Conservation (phyloP, 2,113 vertebrate genomes). For the Helogale parvula region DNA sequence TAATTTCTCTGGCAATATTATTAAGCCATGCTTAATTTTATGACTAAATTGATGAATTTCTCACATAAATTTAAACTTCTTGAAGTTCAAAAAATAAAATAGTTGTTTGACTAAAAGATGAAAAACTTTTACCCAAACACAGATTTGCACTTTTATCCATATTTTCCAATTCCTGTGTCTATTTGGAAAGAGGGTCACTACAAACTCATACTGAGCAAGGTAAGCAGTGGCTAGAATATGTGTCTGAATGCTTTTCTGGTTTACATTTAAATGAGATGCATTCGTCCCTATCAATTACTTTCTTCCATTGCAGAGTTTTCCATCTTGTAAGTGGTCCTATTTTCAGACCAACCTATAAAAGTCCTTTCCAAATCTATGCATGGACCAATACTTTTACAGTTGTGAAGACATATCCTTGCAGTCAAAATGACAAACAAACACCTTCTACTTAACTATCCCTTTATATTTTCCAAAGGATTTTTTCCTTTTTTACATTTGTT, state of each 20-base stretch:
- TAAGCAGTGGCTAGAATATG: neutral
- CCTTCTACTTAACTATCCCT: neutral
- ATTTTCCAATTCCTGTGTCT: neutral
- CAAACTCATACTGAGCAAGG: neutral
- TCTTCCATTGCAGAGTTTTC: neutral
- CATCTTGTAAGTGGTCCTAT: neutral
- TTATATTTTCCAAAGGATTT: neutral
- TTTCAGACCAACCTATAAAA: neutral
- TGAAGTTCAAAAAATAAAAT: conserved; percentile 41
- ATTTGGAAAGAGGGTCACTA: neutral
- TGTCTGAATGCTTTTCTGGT: neutral
- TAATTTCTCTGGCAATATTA: conserved; percentile 30
- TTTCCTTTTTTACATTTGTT: neutral
- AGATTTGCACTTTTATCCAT: neutral
- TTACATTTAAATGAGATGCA: neutral
- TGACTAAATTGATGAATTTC: neutral
- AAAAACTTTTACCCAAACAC: neutral
- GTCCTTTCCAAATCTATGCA: neutral
- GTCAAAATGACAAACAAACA: neutral
- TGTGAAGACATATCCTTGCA: neutral
- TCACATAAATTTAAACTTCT: neutral
- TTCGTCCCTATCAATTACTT: neutral
- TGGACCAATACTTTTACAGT: neutral
- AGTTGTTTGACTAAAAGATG: conserved; percentile 16
- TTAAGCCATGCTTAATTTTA: conserved; percentile 23